Evolutionary conservation across 2,888 invertebrate species (phyloP), one percentile per base, ranked within the genome.

Genomic region (Noctua comes): DNA sequence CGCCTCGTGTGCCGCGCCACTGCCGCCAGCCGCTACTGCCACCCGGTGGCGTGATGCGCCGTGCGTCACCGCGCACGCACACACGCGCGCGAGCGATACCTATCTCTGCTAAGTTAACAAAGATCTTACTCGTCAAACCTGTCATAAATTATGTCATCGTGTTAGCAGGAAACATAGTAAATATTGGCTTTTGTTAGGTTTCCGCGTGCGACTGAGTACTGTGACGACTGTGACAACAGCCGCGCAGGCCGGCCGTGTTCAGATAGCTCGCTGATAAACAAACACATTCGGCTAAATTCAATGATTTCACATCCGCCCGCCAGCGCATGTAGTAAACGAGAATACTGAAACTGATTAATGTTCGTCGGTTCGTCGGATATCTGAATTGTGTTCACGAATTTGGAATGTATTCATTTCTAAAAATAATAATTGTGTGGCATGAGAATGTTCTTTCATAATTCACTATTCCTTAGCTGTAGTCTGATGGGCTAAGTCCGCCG

Each of bases 91-190:
- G 10, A 66, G 65, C 73, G 54, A 65, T 77, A 77, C 80, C 68
- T 80, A 82, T 76, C 89, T 78, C 72, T 64, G 73, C 68, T 73
- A 57, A 78, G 73, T 79, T 75, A 62, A 83, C 89, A 82, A 77
- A 78, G 78, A 86, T 73, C 77, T 69, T 66, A 77, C 80, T 79
- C 79, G 83, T 83, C 83, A 69, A 83, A 82, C 85, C 76, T 80
- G 85, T 83, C 76, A 80, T 73, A 48, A 73, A 83, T 89, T 89
- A 89, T 88, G 84, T 89, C 90, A 89, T 79, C 78, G 69, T 68
- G 66, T 69, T 81, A 85, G 51, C 66, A 79, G 78, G 86, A 82
- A 86, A 80, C 79, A 80, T 79, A 79, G 79, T 82, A 79, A 89
- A 88, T 88, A 88, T 88, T 89, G 74, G 82, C 68, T 69, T 65